These are phyloP conservation scores for Lonchura striata DNA, from an alignment of 2,113 vertebrate genomes.

Conservation along the genomic window DNA sequence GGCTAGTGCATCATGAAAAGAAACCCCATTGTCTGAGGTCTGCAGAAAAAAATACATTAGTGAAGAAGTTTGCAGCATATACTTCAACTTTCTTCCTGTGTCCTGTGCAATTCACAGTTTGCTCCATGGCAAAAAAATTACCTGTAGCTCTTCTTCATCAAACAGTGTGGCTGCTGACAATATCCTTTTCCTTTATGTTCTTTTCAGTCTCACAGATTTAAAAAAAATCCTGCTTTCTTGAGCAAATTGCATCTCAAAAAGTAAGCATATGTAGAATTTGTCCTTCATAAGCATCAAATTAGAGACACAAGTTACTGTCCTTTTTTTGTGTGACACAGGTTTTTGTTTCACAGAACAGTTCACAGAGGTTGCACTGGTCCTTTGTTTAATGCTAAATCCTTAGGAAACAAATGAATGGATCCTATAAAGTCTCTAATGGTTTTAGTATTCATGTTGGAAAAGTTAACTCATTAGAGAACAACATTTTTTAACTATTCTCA, in stretches of 20 bases:
- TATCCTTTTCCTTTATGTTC: not conserved
- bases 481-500: not conserved
- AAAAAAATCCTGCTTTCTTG: not conserved
- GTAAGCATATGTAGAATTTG: not conserved
- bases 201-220: not conserved
- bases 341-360: not conserved
- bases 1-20: not conserved
- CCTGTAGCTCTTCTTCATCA: not conserved
- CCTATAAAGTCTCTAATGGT: not conserved
- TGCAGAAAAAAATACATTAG: not conserved
- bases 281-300: not conserved
- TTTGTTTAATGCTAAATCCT: not conserved
- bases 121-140: not conserved
- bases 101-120: not conserved
- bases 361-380: not conserved
- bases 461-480: not conserved
- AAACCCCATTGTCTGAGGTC: not conserved
- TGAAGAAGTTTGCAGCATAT: not conserved
- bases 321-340: not conserved
- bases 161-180: not conserved
- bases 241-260: not conserved
- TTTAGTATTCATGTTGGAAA: not conserved
- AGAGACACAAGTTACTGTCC: not conserved
- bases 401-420: not conserved
- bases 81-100: not conserved